Conservation (phyloP, 2,888 invertebrate species). For the Epinotia nisella region DNA sequence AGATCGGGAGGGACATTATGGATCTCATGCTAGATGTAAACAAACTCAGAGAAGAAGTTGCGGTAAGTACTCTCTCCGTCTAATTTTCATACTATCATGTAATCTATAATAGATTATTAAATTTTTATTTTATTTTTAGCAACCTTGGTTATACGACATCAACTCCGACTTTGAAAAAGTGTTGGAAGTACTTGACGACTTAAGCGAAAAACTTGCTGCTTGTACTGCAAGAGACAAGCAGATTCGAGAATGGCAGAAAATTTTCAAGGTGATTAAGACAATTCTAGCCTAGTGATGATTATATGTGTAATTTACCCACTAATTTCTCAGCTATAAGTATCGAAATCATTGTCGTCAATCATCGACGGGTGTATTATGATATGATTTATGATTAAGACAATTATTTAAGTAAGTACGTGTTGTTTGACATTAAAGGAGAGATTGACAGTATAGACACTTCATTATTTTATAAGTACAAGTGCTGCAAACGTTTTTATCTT, state of each 20-base stretch:
- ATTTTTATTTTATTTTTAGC: slow-evolving; percentile 75
- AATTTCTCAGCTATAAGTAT: background rate
- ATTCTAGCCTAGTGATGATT: background rate
- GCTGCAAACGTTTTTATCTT: background rate
- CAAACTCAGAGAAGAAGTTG: slow-evolving; percentile 88
- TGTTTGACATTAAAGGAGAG: no score
- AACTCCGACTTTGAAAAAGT: slow-evolving; percentile 89
- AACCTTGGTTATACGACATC: slow-evolving; percentile 89
- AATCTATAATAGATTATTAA: background rate
- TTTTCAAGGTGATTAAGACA: slow-evolving; percentile 87
- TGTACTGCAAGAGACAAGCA: slow-evolving; percentile 89
- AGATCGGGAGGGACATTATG: slow-evolving; percentile 91
- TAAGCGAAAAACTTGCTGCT: slow-evolving; percentile 86
- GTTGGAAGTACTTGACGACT: slow-evolving; percentile 85
- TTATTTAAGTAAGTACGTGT: no score
- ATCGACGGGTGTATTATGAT: no score
- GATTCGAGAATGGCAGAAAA: slow-evolving; percentile 92
- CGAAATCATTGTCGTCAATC: background rate
- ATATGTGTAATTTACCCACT: background rate
- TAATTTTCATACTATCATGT: background rate
- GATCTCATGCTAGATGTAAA: slow-evolving; percentile 89
- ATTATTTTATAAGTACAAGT: no score
- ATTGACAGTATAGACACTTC: no score
- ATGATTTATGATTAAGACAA: no score
- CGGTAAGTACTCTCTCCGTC: slow-evolving; percentile 73